Conservation (phyloP, 2,888 invertebrate species). For the Parochlus steinenii region DNA sequence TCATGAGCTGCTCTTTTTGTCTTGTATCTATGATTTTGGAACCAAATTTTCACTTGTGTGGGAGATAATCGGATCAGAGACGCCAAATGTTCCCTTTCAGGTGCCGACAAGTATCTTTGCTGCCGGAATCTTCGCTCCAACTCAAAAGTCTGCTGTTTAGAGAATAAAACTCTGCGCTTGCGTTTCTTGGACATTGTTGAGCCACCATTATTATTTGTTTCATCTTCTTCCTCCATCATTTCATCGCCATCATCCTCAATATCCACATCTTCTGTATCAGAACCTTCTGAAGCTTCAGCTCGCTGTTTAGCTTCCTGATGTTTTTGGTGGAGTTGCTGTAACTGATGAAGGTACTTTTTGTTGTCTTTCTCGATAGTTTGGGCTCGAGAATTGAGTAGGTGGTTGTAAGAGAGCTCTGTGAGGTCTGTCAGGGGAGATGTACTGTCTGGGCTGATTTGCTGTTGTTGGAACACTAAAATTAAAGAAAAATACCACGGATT, state of each 20-base stretch:
- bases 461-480: conserved; percentile 1
- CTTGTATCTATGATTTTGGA: conserved; percentile 97
- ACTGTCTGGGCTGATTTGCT: conserved; percentile 2
- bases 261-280: conserved; percentile 9
- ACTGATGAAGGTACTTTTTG: conserved; percentile 9
- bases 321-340: conserved; percentile 8
- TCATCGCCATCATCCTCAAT: conserved; percentile 46
- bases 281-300: too few relatives aligned
- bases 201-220: conserved; percentile 25
- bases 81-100: conserved; percentile 92
- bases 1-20: conserved; percentile 96
- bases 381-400: neutral
- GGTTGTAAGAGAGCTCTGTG: conserved; percentile 6
- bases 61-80: conserved; percentile 89
- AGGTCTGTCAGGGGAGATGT: conserved; percentile 8
- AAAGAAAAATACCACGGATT: too few relatives aligned
- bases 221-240: conserved; percentile 54
- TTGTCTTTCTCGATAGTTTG: conserved; percentile 3
- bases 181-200: conserved; percentile 55
- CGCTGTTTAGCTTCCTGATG: neutral
- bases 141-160: conserved; percentile 94
- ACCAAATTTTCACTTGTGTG: conserved; percentile 98
- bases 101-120: conserved; percentile 92
- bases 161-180: conserved; percentile 91
- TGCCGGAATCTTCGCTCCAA: conserved; percentile 87